Conservation (phyloP, 2,113 vertebrate species). For the Nematolebias whitei region DNA sequence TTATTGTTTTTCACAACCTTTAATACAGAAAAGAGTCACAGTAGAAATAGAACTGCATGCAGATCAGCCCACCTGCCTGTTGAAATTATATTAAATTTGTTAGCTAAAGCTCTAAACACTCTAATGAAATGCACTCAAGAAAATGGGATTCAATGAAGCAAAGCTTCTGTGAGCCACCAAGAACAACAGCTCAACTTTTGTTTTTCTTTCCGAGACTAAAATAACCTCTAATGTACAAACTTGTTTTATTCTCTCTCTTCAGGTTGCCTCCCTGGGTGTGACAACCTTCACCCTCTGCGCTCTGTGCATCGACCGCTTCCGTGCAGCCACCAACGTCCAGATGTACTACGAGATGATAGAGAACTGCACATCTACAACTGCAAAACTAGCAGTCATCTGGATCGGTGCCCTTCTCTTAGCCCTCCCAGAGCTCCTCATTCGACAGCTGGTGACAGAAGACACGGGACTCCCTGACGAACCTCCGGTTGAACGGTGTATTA, state of each 20-base stretch:
- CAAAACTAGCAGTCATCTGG: constrained; percentile 97
- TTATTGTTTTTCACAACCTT: constrained; percentile 8
- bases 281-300: constrained; percentile 97
- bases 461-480: constrained; percentile 63
- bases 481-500: constrained; percentile 84
- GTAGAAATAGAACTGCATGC: constrained; percentile 1
- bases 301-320: constrained; percentile 96
- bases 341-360: constrained; percentile 99
- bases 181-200: neutral
- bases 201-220: neutral
- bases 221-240: neutral
- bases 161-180: neutral
- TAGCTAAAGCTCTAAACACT: constrained; percentile 1
- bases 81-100: constrained; percentile 10
- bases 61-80: constrained; percentile 20
- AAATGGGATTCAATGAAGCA: neutral
- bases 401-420: constrained; percentile 92
- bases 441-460: constrained; percentile 89
- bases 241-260: constrained; percentile 35
- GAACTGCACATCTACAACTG: constrained; percentile 92
- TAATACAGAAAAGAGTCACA: neutral
- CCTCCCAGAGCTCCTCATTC: constrained; percentile 92
- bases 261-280: constrained; percentile 96
- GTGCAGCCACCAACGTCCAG: constrained; percentile 96
- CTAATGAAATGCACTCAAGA: constrained; percentile 2